Evolutionary conservation across 2,113 vertebrate species (phyloP).

Genomic region (Helogale parvula): DNA sequence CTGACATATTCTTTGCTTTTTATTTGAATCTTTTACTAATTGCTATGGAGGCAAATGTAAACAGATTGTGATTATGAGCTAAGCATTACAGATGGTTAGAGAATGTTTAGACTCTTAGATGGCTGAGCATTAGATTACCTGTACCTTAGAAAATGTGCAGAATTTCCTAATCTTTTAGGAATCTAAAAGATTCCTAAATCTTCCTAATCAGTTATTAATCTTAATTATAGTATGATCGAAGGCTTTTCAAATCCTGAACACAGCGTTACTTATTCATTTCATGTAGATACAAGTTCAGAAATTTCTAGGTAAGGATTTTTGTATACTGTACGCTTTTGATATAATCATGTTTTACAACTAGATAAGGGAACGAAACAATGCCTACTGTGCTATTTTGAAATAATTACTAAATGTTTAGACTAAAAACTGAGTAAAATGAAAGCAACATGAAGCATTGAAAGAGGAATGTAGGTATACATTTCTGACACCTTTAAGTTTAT

Average conservation of each 20-base stretch:
- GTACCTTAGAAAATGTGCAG: constrained; percentile 49
- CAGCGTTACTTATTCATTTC: constrained; percentile 44
- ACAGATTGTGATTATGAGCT: constrained; percentile 78
- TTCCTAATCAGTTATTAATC: constrained; percentile 24
- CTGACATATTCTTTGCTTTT: constrained; percentile 56
- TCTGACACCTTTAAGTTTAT: background rate
- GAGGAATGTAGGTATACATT: background rate
- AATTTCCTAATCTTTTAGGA: too few species aligned
- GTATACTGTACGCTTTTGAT: background rate
- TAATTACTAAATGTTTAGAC: constrained; percentile 27
- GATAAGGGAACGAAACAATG: constrained; percentile 19
- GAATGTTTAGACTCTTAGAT: background rate
- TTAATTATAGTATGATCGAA: constrained; percentile 68
- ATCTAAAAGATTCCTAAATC: background rate
- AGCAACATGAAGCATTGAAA: background rate
- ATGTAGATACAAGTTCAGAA: constrained; percentile 67
- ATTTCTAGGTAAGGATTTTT: constrained; percentile 80
- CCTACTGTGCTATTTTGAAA: background rate
- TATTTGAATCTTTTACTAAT: constrained; percentile 78
- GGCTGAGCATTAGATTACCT: constrained; percentile 6
- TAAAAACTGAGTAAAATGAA: constrained; percentile 19
- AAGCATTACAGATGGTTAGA: constrained; percentile 34
- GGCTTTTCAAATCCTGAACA: constrained; percentile 42
- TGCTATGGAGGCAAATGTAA: constrained; percentile 81
- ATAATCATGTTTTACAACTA: constrained; percentile 44